Base-by-base conservation (phyloP, 2,797 vertebrate genomes). In the Leuciscus waleckii region DNA sequence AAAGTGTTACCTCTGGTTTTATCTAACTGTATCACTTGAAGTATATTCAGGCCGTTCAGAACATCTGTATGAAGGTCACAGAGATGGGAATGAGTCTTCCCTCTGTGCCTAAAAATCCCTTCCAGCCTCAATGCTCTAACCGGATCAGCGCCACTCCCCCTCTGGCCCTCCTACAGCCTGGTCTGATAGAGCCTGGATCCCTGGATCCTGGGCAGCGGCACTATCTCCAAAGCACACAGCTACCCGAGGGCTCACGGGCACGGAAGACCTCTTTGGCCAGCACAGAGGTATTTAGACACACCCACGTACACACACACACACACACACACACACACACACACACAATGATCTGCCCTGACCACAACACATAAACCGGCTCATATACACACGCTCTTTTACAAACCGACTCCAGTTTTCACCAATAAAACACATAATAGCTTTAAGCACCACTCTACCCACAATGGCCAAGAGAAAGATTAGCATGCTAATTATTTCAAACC, bases 401-500 rank as follows among this genome's bases (percentile, higher is more conserved):
- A 51, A 41, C 39, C 71, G 65, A 70, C 81, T 73, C 21, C 68
- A 73, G 35, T 32, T 63, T 80, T 8, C 54, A 49, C 11, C 39
- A 82, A 58, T 35, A 74, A 61, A 79, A 73, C 26, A 79, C 32
- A 73, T 41, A 73, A 85, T 65, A 19, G 54, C 61, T 90, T 37
- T 84, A 9, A 81, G 87, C 86, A 80, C 51, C 39, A 37, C 70
- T 75, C 70, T 41, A 74, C 37, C 79, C 81, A 86, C 74, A 83
- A 74, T 54, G 56, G 83, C 77, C 77, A 87, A 90, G 89, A 91
- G 77, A 78, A 78, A 85, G 73, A 81, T 88, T 88, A 82, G 75
- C 56, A 85, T 79, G 19, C 43, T 85, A 79, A 82, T 85, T 74
- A 85, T 82, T 71, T 73, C 61, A 82, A 43, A 76, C 51, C 69